phyloP scores from a whole-genome alignment of 1,140 invertebrate species.

The Drosophila micromelanica region DNA sequence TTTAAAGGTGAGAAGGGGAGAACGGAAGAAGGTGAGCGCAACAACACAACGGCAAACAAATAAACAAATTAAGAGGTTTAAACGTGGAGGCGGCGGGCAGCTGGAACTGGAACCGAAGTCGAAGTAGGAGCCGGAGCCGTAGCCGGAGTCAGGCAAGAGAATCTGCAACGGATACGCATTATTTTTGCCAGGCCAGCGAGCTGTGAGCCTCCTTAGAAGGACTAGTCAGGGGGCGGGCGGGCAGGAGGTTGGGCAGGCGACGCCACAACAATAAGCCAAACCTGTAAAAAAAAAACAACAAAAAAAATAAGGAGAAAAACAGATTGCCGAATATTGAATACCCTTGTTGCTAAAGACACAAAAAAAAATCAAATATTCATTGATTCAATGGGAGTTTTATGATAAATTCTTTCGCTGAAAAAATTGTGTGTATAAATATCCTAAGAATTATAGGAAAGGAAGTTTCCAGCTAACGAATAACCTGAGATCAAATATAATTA shows the following conservation, averaged over 20 bases:
- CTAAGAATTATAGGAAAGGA: no score
- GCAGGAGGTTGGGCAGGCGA: no score
- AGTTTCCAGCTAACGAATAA: no score
- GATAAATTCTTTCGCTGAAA: no score
- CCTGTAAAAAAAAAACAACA: not conserved
- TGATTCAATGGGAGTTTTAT: no score
- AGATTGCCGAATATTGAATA: no score
- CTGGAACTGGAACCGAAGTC: no score
- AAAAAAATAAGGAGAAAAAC: not conserved
- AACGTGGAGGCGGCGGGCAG: not conserved
- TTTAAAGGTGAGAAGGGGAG: constrained; percentile 71
- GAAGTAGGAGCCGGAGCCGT: no score
- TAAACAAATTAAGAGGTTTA: constrained; percentile 74
- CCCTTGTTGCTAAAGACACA: no score
- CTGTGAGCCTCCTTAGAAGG: constrained; percentile 14
- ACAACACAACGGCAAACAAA: constrained; percentile 42
- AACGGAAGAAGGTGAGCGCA: constrained; percentile 35
- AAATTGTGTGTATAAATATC: no score
- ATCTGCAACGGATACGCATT: constrained; percentile 77
- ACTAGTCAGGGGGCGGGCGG: constrained; percentile 6
- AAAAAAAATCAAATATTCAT: no score
- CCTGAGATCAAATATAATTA: no score
- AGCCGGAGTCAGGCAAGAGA: constrained; percentile 3
- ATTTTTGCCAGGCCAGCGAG: constrained; percentile 67
- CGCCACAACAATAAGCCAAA: constrained; percentile 70